phyloP scores from a whole-genome alignment of 2,888 invertebrate genomes.

The Nephrotoma flavescens region DNA sequence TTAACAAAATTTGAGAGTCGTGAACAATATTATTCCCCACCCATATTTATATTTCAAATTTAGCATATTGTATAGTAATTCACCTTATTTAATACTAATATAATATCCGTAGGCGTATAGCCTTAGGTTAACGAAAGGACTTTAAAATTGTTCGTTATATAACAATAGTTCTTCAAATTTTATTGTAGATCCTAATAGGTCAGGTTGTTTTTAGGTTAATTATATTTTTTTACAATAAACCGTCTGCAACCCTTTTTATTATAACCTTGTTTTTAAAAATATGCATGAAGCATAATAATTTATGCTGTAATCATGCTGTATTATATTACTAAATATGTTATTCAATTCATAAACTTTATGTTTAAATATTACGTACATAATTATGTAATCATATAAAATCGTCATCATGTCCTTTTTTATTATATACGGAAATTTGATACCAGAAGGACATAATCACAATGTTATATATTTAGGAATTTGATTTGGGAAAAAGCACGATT shows the following conservation, averaged over 20 bases:
- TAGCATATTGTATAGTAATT: too few species aligned
- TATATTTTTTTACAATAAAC: background rate
- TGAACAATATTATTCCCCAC: too few species aligned
- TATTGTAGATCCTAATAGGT: background rate
- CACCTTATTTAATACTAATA: background rate
- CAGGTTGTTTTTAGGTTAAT: background rate
- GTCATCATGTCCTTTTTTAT: background rate
- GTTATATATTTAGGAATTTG: background rate
- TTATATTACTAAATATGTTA: background rate
- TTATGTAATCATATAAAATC: too few species aligned
- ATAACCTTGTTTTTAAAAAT: background rate
- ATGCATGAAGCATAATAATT: background rate
- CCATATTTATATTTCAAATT: too few species aligned
- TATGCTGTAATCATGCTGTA: background rate
- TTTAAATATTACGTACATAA: background rate
- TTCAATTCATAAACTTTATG: background rate
- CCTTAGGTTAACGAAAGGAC: background rate
- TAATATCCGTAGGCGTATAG: background rate
- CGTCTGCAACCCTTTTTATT: background rate
- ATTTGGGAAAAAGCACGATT: background rate
- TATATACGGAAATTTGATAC: background rate
- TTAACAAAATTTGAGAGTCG: too few species aligned
- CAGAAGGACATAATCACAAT: background rate
- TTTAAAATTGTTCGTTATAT: background rate
- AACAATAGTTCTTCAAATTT: background rate